Evolutionary conservation across 2,888 invertebrate species (phyloP).

Genomic region (Ditylenchus weischeri): DNA sequence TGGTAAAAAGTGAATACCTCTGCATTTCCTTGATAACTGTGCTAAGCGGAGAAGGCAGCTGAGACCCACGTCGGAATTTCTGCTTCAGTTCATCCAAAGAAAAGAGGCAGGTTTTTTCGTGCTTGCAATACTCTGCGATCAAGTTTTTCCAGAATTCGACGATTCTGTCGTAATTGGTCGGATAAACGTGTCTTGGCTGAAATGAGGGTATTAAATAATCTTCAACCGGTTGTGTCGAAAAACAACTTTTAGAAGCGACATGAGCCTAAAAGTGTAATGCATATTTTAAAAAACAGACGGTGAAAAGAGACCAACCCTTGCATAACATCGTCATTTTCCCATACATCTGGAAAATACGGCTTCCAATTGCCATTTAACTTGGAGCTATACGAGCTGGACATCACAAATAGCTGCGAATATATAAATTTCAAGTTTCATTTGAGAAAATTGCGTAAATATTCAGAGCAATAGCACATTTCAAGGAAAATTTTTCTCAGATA

Average conservation of each 20-base stretch:
- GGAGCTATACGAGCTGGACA: neutral
- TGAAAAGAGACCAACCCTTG: conserved; percentile 35
- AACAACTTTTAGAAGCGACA: conserved; percentile 24
- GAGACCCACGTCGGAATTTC: conserved; percentile 46
- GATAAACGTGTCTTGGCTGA: conserved; percentile 46
- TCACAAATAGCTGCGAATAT: no score
- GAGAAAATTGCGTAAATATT: no score
- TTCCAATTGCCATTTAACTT: conserved; percentile 3
- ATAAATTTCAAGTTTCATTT: no score
- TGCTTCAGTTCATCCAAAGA: conserved; percentile 39
- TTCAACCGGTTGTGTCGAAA: neutral
- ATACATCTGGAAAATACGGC: conserved; percentile 35
- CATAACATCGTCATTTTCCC: conserved; percentile 42
- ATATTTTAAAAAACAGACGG: conserved; percentile 32
- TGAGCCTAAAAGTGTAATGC: conserved; percentile 26
- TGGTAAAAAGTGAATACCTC: conserved; percentile 27
- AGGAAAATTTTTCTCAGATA: no score
- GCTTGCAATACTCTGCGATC: conserved; percentile 39
- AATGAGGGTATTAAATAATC: conserved; percentile 8
- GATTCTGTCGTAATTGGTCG: conserved; percentile 49
- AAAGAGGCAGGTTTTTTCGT: conserved; percentile 42
- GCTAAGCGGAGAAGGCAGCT: conserved; percentile 45
- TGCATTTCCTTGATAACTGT: conserved; percentile 44
- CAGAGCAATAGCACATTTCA: no score
- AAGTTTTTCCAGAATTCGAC: conserved; percentile 46